Percentiles rank a stretch among this genome's conserved stretches.
Evolutionary conservation across 2,113 vertebrate genomes (phyloP).

Genomic region (Cavia aperea): DNA sequence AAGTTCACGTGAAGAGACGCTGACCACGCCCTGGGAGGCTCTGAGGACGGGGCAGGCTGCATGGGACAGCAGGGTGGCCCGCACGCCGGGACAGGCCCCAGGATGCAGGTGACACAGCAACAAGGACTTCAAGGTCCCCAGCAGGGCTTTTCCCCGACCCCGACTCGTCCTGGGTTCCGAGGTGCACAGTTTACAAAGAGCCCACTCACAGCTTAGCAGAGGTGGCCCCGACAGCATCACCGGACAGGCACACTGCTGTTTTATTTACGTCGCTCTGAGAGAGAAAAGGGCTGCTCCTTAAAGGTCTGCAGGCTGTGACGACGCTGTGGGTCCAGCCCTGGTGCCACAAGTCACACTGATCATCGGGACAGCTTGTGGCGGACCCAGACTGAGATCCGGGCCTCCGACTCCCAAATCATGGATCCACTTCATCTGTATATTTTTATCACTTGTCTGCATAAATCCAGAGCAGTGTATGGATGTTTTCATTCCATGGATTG

Average conservation of each 20-base stretch:
- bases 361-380: background rate
- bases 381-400: background rate
- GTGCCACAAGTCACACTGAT: background rate
- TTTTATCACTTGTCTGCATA: background rate
- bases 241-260: background rate
- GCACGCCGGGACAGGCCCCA: background rate
- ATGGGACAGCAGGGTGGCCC: background rate
- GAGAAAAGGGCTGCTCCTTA: background rate
- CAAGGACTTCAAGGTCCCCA: rapidly evolving
- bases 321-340: background rate
- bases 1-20: background rate
- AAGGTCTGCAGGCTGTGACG: background rate
- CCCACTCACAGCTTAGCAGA: background rate
- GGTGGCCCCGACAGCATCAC: background rate
- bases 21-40: background rate
- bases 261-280: background rate
- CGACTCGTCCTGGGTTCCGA: background rate
- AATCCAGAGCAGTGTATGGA: background rate
- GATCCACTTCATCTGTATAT: too few relatives aligned
- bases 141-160: background rate
- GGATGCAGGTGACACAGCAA: background rate
- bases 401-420: background rate
- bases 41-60: background rate
- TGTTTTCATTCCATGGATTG: background rate
- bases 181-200: background rate